Evolutionary conservation across 1,140 invertebrate species (phyloP), one percentile per base, ranked within the genome.

Genomic region (Drosophila ficusphila): DNA sequence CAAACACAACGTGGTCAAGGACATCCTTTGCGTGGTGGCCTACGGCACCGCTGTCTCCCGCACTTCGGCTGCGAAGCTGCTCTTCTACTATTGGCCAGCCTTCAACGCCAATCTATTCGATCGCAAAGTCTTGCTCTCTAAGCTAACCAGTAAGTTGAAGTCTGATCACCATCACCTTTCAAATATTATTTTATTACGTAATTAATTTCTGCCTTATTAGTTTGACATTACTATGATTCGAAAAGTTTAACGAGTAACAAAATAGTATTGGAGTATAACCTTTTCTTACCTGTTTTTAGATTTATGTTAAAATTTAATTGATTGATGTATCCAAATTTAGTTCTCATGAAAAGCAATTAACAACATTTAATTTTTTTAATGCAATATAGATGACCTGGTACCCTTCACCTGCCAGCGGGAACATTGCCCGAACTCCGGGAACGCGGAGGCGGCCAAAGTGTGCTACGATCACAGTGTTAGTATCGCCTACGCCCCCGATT

Each of bases 61-160:
- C 60, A 94, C 97, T 42, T 97, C 98, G 2, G 98, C 99, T 12
- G 97, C 97, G 36, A 99, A 99, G 93, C 93, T 99, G 19, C 93
- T 99, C 12, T 99, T 99, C 92, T 98, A 99, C 92, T 99, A 99
- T 91, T 99, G 99, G 98, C 99, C 99, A n/a, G 96, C 98, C 2
- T 96, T 99, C 75, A 98, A 99, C 93, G 96, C 98, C 14, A 96
- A 96, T 86, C 94, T 98, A 2, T 96, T 98, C 82, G 98, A 99
- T 90, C 93, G 97, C 39, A 96, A 97, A 88, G 95, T 96, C 0
- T 94, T 98, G 29, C 95, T 98, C 48, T 96, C 97, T 69, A 98
- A 97, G 93, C 96, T 98, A 90, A 95, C 96, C 62, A 97, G 97
- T 98, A 91, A 93, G 93, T 88, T 12, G 5, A 12, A 27, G 0